A percentile compares a stretch with the other conserved stretches of the same genome.
These are phyloP conservation scores for Drosophila pectinifera DNA, from an alignment of 1,140 invertebrate genomes.

Conservation along the genomic window DNA sequence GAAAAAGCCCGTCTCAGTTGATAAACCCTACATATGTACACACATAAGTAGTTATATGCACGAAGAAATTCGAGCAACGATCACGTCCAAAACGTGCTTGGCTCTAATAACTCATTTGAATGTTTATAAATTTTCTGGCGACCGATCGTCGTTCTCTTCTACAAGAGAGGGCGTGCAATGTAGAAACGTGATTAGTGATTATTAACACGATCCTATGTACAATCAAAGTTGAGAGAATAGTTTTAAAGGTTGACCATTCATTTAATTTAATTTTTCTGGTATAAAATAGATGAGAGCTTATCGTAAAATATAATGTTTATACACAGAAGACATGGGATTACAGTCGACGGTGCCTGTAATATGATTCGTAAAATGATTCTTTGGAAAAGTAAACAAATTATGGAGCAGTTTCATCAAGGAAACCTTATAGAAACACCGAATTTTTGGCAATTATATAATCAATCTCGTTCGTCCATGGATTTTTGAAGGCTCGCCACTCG, in stretches of 20 bases:
- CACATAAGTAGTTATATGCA: constrained; percentile 22
- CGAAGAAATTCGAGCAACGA: constrained; percentile 30
- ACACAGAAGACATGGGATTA: constrained; percentile 16
- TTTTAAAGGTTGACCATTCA: constrained; percentile 1
- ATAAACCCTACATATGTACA: constrained; percentile 45
- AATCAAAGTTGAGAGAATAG: neutral
- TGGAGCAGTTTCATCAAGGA: neutral
- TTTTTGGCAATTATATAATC: constrained; percentile 95
- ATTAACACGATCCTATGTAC: constrained; percentile 5
- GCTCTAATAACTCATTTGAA: constrained; percentile 41
- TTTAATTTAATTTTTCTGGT: constrained; percentile 26
- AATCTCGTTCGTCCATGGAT: constrained; percentile 96
- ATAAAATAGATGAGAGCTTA: constrained; percentile 30
- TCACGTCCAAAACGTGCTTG: constrained; percentile 51
- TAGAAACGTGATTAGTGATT: neutral
- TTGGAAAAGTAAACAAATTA: constrained; percentile 14
- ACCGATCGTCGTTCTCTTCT: constrained; percentile 4
- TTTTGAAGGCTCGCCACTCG: constrained; percentile 94
- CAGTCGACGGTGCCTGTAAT: neutral
- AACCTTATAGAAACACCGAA: constrained; percentile 88
- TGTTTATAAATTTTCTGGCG: constrained; percentile 28
- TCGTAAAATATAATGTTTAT: constrained; percentile 16
- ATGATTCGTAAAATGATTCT: constrained; percentile 13
- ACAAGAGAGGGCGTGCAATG: constrained; percentile 4
- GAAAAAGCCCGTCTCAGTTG: constrained; percentile 50